Evolutionary conservation across 2,113 vertebrate species (phyloP).

Genomic region (Grus americana): DNA sequence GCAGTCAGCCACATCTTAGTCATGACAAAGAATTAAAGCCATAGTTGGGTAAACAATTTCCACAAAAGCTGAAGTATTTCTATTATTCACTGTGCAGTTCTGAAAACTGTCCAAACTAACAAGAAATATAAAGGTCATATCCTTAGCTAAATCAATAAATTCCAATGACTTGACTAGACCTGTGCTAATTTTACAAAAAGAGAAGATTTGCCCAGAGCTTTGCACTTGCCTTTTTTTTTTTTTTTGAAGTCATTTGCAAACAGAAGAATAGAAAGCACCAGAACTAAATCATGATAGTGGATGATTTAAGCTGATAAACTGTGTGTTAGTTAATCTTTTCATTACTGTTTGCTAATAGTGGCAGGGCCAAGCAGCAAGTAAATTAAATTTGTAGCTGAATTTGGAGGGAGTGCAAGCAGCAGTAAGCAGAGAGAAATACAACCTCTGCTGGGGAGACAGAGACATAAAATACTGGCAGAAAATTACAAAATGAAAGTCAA

Average conservation of each 20-base stretch:
- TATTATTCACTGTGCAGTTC: neutral
- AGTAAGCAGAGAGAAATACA: conserved; percentile 25
- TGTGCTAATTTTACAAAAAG: neutral
- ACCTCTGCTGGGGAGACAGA: neutral
- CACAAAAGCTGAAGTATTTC: neutral
- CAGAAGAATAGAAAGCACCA: neutral
- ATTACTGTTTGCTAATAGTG: conserved; percentile 16
- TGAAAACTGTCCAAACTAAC: neutral
- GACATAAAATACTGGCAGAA: conserved; percentile 45
- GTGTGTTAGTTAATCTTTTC: conserved; percentile 36
- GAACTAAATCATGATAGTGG: neutral
- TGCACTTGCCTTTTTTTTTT: neutral
- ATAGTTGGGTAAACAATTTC: neutral
- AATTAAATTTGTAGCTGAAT: conserved; percentile 46
- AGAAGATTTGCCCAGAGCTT: neutral
- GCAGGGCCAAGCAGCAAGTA: conserved; percentile 15
- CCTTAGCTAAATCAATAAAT: neutral
- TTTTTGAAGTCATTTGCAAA: neutral
- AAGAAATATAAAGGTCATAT: neutral
- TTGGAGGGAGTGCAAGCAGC: conserved; percentile 11
- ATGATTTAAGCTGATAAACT: neutral
- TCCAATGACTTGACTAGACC: neutral
- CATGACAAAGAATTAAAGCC: neutral
- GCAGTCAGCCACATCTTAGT: neutral
- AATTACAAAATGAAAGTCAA: neutral